These are phyloP conservation scores for Apomyelois bistriatella DNA, from an alignment of 2,888 invertebrate species.

Conservation along the genomic window DNA sequence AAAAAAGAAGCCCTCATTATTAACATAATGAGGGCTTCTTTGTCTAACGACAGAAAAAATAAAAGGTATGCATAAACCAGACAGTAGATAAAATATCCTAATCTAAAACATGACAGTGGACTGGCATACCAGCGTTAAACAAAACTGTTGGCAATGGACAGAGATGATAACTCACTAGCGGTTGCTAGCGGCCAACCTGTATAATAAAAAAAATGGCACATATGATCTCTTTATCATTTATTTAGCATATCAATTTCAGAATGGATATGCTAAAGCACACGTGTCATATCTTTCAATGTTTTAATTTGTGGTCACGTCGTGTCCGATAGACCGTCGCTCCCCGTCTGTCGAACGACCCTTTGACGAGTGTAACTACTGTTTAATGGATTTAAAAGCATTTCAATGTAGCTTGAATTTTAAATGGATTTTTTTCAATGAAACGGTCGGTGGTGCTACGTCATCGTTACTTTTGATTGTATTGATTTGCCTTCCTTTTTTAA, in stretches of 20 bases:
- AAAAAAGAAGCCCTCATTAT: too few relatives aligned
- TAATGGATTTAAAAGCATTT: slow-evolving; percentile 69
- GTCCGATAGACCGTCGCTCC: slow-evolving; percentile 31
- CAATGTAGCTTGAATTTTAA: slow-evolving; percentile 44
- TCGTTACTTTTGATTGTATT: neutral
- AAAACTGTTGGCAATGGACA: too few relatives aligned
- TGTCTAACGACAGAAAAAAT: too few relatives aligned
- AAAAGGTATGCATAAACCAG: too few relatives aligned
- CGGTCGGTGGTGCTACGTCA: neutral
- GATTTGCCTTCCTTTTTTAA: neutral
- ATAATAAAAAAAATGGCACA: too few relatives aligned
- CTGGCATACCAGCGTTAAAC: too few relatives aligned
- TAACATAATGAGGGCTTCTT: too few relatives aligned
- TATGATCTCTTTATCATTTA: too few relatives aligned
- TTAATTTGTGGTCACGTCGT: slow-evolving; percentile 18
- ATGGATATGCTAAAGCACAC: neutral
- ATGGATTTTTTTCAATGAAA: slow-evolving; percentile 21
- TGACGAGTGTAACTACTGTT: slow-evolving; percentile 55
- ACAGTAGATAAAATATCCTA: too few relatives aligned
- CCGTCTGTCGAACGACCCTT: slow-evolving; percentile 45
- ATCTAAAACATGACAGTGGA: too few relatives aligned
- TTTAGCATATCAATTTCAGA: neutral
- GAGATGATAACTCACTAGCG: too few relatives aligned
- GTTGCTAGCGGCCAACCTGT: too few relatives aligned
- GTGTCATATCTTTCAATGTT: neutral